Evolutionary conservation across 2,888 invertebrate species (phyloP).

Genomic region (Napeogenes inachia): DNA sequence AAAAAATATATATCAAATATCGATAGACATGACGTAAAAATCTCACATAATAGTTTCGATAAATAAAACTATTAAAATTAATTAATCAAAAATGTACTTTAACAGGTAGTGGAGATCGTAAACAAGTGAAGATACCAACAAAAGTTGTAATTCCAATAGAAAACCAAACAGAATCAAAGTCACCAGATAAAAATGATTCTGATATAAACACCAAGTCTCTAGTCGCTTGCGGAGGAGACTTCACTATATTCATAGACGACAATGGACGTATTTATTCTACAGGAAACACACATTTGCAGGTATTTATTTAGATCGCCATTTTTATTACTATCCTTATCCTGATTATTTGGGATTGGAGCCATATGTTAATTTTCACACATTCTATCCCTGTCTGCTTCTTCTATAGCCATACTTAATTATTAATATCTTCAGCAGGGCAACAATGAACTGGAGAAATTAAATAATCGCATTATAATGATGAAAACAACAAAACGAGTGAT

Average conservation of each 20-base stretch:
- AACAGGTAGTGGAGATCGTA: slow-evolving; percentile 79
- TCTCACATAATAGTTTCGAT: background rate
- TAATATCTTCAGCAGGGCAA: slow-evolving; percentile 52
- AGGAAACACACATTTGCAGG: slow-evolving; percentile 80
- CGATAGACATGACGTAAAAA: no score
- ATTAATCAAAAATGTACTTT: background rate
- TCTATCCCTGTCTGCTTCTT: no score
- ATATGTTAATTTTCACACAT: no score
- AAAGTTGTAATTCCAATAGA: slow-evolving; percentile 57
- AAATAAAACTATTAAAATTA: background rate
- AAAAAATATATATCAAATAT: background rate
- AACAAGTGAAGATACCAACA: slow-evolving; percentile 76
- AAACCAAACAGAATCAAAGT: slow-evolving; percentile 35
- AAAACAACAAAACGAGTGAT: slow-evolving; percentile 85
- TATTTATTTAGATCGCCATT: slow-evolving; percentile 22
- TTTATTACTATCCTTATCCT: no score
- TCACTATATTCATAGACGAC: slow-evolving; percentile 82
- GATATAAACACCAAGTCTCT: slow-evolving; percentile 47
- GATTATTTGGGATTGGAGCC: no score
- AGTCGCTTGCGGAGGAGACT: slow-evolving; percentile 86
- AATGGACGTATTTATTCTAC: slow-evolving; percentile 84
- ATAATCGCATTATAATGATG: slow-evolving; percentile 80
- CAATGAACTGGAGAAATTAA: slow-evolving; percentile 75
- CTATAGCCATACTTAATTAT: slow-evolving; percentile 15
- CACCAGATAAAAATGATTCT: slow-evolving; percentile 45